phyloP scores from a whole-genome alignment of 2,797 vertebrate genomes.

The Gila robusta region DNA sequence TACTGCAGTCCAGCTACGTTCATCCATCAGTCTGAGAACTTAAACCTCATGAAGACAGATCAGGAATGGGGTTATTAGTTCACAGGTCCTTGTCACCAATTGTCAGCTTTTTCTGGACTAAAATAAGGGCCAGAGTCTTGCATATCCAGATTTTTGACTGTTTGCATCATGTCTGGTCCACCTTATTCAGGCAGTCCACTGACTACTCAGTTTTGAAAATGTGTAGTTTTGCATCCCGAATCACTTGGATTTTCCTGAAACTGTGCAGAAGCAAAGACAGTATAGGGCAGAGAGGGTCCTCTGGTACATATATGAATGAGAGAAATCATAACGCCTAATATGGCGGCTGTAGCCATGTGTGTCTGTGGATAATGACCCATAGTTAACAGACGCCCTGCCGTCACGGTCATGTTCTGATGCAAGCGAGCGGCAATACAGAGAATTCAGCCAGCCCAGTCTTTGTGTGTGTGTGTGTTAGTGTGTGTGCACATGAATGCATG shows the following conservation, averaged over 20 bases:
- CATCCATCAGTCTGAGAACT: neutral
- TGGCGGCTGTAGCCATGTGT: neutral
- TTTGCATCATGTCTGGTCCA: neutral
- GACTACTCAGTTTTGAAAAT: neutral
- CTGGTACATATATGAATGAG: neutral
- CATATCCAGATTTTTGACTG: neutral
- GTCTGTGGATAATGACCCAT: neutral
- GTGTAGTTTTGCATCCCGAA: neutral
- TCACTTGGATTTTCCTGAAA: neutral
- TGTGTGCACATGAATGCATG: constrained; percentile 3
- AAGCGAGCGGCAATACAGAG: constrained; percentile 24
- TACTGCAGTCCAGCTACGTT: neutral
- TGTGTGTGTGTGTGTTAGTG: neutral
- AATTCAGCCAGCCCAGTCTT: neutral
- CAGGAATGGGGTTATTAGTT: neutral
- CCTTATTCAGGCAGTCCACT: neutral
- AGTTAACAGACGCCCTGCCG: neutral
- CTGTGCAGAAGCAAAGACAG: neutral
- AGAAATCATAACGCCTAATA: neutral
- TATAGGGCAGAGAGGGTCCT: neutral
- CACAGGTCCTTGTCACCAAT: neutral
- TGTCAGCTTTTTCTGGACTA: neutral
- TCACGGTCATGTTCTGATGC: constrained; percentile 37
- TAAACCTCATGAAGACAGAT: neutral
- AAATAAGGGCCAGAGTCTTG: neutral